Base-by-base conservation (phyloP, 2,113 vertebrate species). In the Aphyosemion australe region DNA sequence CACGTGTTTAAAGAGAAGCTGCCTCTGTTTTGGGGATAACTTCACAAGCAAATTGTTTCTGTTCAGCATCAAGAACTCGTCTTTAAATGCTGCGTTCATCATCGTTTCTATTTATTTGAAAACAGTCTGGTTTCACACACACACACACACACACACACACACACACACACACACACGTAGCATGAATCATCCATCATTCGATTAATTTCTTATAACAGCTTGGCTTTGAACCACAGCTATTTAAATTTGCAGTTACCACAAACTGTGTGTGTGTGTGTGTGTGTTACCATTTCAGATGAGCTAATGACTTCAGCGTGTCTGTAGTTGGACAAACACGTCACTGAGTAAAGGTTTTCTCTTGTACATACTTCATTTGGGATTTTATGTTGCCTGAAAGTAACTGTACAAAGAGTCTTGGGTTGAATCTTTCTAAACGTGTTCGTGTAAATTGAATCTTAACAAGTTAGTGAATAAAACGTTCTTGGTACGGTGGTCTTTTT, bases 401-500 rank as follows among this genome's bases (percentile, higher is more conserved):
- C 83, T 93, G 89, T 92, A 91, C 86, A 93, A 87, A 90, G 76
- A 52, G 78, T 84, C 74, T 82, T 76, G 85, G 83, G 77, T 82
- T 67, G 75, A 86, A 76, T 85, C 87, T 91, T 90, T 89, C 84
- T 90, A 87, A 90, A 91, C 80, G 60, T 49, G 84, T 89, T 49
- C 82, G 80, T 91, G 87, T 89, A 87, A 88, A 89, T 89, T 75
- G 60, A 84, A 87, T 76, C 84, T 90, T 90, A 91, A 88, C 90
- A 90, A 85, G 84, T 76, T 91, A 92, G 86, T 87, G 84, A 92
- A 92, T 92, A 93, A 93, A 93, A 90, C 76, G 82, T 90, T 90
- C 86, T 79, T 69, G 83, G 54, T 73, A 76, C 12, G 55, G 61
- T 12, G 14, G 39, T 63, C 49, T 58, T n/a, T 76, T 16, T 59